Evolutionary conservation across 2,113 vertebrate genomes (phyloP).

Genomic region (Bos javanicus): DNA sequence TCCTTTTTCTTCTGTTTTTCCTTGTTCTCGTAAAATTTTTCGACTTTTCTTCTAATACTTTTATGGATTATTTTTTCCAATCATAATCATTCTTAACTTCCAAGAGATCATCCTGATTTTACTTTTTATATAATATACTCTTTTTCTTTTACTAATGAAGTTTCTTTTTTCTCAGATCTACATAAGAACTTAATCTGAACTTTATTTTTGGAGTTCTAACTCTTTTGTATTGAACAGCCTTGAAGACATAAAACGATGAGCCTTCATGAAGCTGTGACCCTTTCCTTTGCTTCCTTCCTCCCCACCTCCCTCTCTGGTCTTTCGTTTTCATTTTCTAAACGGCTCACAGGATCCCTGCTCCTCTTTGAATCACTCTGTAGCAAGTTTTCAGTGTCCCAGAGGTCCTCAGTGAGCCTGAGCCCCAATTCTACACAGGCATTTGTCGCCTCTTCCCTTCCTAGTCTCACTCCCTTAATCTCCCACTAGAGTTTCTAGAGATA

Average conservation of each 20-base stretch:
- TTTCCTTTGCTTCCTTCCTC: not conserved
- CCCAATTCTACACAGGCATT: not conserved
- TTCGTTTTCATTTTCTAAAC: not conserved
- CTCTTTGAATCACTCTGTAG: not conserved
- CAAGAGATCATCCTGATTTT: not conserved
- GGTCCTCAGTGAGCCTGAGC: not conserved
- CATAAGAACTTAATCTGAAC: not conserved
- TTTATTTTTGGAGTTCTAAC: not conserved
- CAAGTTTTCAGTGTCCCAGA: not conserved
- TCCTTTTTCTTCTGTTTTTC: not conserved
- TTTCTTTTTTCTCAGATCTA: not conserved
- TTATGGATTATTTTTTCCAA: not conserved
- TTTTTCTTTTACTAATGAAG: not conserved
- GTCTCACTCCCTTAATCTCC: not conserved
- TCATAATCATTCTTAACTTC: not conserved
- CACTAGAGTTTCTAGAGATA: not conserved
- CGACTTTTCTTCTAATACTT: conserved; percentile 10
- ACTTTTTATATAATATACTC: not conserved
- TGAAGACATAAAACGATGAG: not conserved
- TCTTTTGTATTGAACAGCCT: not conserved
- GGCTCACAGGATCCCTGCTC: not conserved
- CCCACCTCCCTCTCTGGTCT: not conserved
- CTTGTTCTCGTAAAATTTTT: not conserved
- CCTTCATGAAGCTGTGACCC: not conserved
- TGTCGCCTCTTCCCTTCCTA: not conserved